Percentiles rank a stretch among this genome's conserved stretches.
Evolutionary conservation across 2,888 invertebrate genomes (phyloP).

Genomic region (Trichopoda pennipes): DNA sequence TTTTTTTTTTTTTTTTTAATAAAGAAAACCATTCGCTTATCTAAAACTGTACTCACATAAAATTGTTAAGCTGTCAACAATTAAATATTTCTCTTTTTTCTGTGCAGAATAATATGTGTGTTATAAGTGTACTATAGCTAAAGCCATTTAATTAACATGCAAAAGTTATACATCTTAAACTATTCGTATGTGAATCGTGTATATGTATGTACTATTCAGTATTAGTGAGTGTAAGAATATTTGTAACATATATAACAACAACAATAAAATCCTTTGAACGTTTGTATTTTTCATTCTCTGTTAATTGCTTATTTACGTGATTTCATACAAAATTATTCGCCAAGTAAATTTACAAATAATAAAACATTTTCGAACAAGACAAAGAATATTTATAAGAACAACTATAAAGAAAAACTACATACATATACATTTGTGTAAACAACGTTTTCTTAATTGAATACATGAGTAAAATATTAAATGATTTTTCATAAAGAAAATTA

Average conservation of each 20-base stretch:
- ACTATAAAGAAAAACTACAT: slow-evolving; percentile 21
- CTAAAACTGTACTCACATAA: too few species aligned
- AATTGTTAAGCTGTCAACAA: slow-evolving; percentile 41
- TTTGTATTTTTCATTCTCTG: slow-evolving; percentile 51
- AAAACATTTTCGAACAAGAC: slow-evolving; percentile 61
- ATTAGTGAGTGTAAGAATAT: slow-evolving; percentile 18
- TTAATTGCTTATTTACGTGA: slow-evolving; percentile 80
- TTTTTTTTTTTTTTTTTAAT: too few species aligned
- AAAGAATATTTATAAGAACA: slow-evolving; percentile 17
- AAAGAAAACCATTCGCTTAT: too few species aligned
- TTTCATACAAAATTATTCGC: slow-evolving; percentile 79
- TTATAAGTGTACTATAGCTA: too few species aligned
- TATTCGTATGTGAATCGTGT: not conserved
- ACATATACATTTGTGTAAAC: slow-evolving; percentile 40
- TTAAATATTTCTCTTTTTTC: slow-evolving; percentile 12
- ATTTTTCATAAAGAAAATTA: slow-evolving; percentile 2
- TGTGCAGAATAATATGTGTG: not conserved
- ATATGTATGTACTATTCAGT: slow-evolving; percentile 37
- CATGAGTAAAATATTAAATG: slow-evolving; percentile 54
- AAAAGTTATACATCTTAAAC: not conserved
- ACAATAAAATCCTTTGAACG: slow-evolving; percentile 34
- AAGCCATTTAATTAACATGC: not conserved
- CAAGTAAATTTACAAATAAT: slow-evolving; percentile 73
- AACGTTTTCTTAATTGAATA: slow-evolving; percentile 58
- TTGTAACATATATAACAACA: slow-evolving; percentile 47